Base-by-base conservation (phyloP, 2,797 vertebrate genomes). In the Peromyscus nudipes region DNA sequence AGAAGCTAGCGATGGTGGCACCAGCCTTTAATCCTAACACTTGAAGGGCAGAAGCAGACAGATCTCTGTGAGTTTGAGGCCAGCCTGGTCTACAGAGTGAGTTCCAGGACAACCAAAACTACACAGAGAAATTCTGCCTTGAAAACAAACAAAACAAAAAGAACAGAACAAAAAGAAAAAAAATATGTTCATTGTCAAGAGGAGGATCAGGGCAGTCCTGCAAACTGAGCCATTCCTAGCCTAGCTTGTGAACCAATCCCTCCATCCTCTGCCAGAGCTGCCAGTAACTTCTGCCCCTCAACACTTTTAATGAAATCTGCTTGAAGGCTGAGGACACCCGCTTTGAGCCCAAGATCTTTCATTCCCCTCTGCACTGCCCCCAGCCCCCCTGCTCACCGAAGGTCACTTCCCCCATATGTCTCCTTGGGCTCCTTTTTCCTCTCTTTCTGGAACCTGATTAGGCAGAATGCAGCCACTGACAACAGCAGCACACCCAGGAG, bases 401-500 rank as follows among this genome's bases (percentile, higher is more conserved):
- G 97, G 52, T 98, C 97, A 94, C 95, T 98, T 6, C 97, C 98
- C 55, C 89, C 60, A 4, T 98, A 98, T 0, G 95, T 98, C 57
- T 96, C 84, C 79, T 95, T 89, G 11, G 96, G 87, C 46, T 31
- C 87, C 91, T 97, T 98, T 79, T 85, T 93, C 60, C 91, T 94
- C 73, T 96, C 98, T 87, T 97, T 98, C 95, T 97, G 98, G 92
- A 98, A 97, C n/a, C 86, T 98, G 67, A 98, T 81, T 79, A 98
- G 57, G 87, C 97, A 98, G 87, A 98, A 79, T 0, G 87, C 90
- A 65, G 97, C 86, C 0, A 98, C 97, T 0, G 93, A 98, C 19
- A 99, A 83, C 88, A 99, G 80, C 21, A 99, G 93, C 64, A 99
- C 60, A 0, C 94, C 96, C 64, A 99, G 89, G 52, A 99, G 96